phyloP scores from a whole-genome alignment of 2,888 invertebrate species.

The Agriopis marginaria region DNA sequence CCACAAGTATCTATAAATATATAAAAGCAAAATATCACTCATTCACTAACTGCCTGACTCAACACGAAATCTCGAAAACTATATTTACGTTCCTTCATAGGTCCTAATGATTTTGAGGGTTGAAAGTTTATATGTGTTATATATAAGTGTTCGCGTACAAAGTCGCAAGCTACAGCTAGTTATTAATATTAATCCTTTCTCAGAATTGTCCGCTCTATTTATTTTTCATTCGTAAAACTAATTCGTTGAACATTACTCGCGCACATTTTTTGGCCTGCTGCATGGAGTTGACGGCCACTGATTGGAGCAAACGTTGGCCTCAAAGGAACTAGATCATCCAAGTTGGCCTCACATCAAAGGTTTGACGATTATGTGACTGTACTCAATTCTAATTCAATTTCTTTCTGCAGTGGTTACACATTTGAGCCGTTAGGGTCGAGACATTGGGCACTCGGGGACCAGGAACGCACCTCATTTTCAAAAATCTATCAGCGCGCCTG shows the following conservation, averaged over 20 bases:
- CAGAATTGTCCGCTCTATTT: conserved; percentile 58
- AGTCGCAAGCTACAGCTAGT: too few relatives aligned
- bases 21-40: not conserved
- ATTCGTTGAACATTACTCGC: conserved; percentile 52
- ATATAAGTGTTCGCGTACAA: too few relatives aligned
- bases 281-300: conserved; percentile 12
- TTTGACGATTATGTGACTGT: not conserved
- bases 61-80: too few relatives aligned
- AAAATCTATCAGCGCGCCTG: too few relatives aligned
- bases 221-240: conserved; percentile 54
- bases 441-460: too few relatives aligned
- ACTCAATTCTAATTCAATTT: not conserved
- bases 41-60: too few relatives aligned
- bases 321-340: not conserved
- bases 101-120: too few relatives aligned
- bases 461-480: too few relatives aligned
- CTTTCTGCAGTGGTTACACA: not conserved
- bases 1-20: conserved; percentile 45
- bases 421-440: too few relatives aligned
- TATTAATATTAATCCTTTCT: conserved; percentile 56
- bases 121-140: too few relatives aligned
- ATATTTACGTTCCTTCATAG: too few relatives aligned
- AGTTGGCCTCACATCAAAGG: conserved; percentile 16
- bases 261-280: conserved; percentile 39
- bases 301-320: conserved; percentile 19